These are phyloP conservation scores for Drosophila insularis DNA, from an alignment of 1,140 invertebrate genomes.

Conservation along the genomic window DNA sequence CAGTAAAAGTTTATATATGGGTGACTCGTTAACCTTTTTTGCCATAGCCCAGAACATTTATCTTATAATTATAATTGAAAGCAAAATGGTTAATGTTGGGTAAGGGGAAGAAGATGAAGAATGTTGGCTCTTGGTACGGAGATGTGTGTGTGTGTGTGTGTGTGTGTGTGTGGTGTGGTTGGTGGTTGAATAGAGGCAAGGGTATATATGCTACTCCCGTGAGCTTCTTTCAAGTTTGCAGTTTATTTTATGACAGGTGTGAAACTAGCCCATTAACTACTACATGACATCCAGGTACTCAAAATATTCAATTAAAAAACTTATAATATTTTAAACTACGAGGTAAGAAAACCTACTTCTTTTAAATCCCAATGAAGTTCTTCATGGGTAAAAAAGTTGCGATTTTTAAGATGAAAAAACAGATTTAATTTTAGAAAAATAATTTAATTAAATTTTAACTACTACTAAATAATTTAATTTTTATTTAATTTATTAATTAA, in stretches of 20 bases:
- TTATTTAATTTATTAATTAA: too few relatives aligned
- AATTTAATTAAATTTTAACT: too few relatives aligned
- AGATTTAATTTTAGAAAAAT: too few relatives aligned
- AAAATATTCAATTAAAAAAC: slow-evolving; percentile 11
- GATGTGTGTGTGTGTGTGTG: not conserved
- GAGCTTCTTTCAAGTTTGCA: slow-evolving; percentile 6
- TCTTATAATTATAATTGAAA: slow-evolving; percentile 62
- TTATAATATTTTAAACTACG: slow-evolving; percentile 16
- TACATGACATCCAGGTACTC: slow-evolving; percentile 2
- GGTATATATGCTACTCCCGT: not conserved
- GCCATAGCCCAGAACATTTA: slow-evolving; percentile 50
- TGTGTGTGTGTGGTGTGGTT: not conserved
- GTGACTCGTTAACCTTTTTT: slow-evolving; percentile 65
- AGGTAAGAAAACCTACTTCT: too few relatives aligned
- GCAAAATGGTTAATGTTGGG: slow-evolving; percentile 18
- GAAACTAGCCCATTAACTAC: slow-evolving; percentile 50
- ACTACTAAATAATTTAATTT: too few relatives aligned
- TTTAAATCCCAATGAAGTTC: too few relatives aligned
- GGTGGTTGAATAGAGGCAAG: not conserved
- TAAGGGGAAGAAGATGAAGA: not conserved
- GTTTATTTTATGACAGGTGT: slow-evolving; percentile 61
- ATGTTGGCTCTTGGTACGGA: not conserved
- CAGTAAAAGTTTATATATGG: slow-evolving; percentile 57
- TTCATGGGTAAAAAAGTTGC: too few relatives aligned
- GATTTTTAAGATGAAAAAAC: too few relatives aligned